Conservation (phyloP, 2,113 vertebrate species). For the Oncorhynchus kisutch region DNA sequence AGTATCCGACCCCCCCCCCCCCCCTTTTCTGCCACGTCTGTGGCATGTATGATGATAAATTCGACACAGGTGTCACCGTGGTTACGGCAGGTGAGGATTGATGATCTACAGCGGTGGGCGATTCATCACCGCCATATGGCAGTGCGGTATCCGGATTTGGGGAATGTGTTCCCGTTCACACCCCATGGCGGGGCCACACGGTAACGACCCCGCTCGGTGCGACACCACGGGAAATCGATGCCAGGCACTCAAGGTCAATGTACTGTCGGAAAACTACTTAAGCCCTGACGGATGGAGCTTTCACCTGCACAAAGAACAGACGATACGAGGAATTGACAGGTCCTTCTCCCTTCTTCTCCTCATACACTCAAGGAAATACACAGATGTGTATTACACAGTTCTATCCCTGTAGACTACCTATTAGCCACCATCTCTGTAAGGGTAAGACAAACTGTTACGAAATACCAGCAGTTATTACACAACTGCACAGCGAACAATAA, state of each 20-base stretch:
- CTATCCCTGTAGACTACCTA: not conserved
- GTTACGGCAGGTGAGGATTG: conserved; percentile 83
- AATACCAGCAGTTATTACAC: not conserved
- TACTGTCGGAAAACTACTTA: conserved; percentile 98
- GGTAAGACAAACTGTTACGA: not conserved
- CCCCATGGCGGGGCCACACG: conserved; percentile 81
- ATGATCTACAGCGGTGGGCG: conserved; percentile 80
- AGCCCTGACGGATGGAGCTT: conserved; percentile 89
- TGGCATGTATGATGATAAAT: conserved; percentile 85
- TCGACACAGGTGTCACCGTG: conserved; percentile 85
- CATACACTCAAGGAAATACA: conserved; percentile 14
- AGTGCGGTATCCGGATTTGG: conserved; percentile 87
- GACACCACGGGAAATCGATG: conserved; percentile 96
- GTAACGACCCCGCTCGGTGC: conserved; percentile 88
- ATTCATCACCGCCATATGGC: conserved; percentile 89
- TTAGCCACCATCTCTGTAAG: not conserved
- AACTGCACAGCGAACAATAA: too few relatives aligned
- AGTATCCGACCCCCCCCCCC: conserved; percentile 39
- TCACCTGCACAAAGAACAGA: conserved; percentile 77
- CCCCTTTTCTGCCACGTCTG: conserved; percentile 52
- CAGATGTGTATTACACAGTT: not conserved
- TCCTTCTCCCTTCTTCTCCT: conserved; percentile 21
- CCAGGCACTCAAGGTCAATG: conserved; percentile 95
- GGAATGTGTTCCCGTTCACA: conserved; percentile 93
- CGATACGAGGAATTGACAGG: conserved; percentile 83